Conservation (phyloP, 2,113 vertebrate genomes). For the Cheirogaleus medius region DNA sequence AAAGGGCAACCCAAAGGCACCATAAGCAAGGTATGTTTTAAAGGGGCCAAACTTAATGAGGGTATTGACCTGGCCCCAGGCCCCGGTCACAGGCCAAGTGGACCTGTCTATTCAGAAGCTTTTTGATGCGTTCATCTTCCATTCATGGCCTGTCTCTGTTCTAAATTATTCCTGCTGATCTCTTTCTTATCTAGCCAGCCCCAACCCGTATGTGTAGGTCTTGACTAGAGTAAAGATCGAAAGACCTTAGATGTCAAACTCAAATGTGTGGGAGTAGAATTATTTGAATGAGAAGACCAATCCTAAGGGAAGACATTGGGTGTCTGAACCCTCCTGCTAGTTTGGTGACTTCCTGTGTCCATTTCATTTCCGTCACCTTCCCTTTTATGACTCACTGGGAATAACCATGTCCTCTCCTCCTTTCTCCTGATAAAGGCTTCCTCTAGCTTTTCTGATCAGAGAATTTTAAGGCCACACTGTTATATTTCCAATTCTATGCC, state of each 20-base stretch:
- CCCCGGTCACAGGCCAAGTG: neutral
- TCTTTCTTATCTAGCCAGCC: neutral
- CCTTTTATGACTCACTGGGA: neutral
- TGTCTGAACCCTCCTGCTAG: neutral
- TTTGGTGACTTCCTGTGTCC: neutral
- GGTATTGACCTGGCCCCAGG: neutral
- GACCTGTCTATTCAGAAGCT: neutral
- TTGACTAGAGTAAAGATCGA: neutral
- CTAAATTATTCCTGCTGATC: neutral
- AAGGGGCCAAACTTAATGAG: neutral
- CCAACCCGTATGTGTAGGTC: neutral
- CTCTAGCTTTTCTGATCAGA: slow-evolving; percentile 33
- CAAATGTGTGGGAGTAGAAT: neutral
- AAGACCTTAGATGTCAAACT: neutral
- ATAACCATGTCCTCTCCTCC: neutral
- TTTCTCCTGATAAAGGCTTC: neutral
- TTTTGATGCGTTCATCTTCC: neutral
- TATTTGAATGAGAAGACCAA: too few species aligned
- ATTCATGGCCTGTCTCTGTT: neutral
- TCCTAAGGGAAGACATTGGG: neutral
- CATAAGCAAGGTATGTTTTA: neutral
- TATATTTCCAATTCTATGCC: slow-evolving; percentile 48
- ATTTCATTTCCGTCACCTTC: neutral
- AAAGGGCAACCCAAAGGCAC: neutral
- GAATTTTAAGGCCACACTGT: slow-evolving; percentile 30